Evolutionary conservation across 2,113 vertebrate genomes (phyloP), one percentile per base, ranked within the genome.

Genomic region (Toxotes jaculatrix): DNA sequence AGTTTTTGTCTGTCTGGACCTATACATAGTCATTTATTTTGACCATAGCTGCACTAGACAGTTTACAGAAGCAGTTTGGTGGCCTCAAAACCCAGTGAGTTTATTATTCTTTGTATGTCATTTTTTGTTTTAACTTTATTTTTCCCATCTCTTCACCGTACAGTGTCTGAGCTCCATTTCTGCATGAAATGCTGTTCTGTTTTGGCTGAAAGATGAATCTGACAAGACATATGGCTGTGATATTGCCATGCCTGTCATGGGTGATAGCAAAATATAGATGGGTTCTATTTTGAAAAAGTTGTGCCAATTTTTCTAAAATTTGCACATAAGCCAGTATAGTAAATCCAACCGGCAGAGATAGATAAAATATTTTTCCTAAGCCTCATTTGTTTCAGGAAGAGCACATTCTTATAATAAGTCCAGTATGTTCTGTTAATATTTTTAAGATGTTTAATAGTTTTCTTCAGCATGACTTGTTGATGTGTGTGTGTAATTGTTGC

Each of bases 21-120:
- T 72, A 31, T 59, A 66, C 31, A 65, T 62, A 57, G 62, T 77
- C 32, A 66, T 84, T 74, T 82, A 38, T 83, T 89, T 80, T 82
- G 71, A 42, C 55, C 68, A 6, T 64, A 72, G 43, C 66, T 61
- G 45, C 38, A 47, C 9, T 51, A 55, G 38, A 81, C 56, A 23
- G 42, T 64, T 6, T 36, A 43, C 73, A 83, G 34, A 75, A 78
- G 79, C 64, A 64, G 49, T 80, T 66, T 64, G 10, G 32, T 53
- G 31, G 40, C 34, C n/a, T 76, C 61, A 67, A 76, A 86, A 21
- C 27, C 53, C 63, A 47, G 4, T 21, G 14, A 69, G 71, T 84
- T 73, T 83, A 66, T 83, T 85, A 21, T 76, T 63, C 34, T 67
- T 80, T 75, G 10, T 66, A 36, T 36, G 53, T 74, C 5, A 1